Base-by-base conservation (phyloP, 2,888 invertebrate genomes). In the Eucriotettix oculatus region DNA sequence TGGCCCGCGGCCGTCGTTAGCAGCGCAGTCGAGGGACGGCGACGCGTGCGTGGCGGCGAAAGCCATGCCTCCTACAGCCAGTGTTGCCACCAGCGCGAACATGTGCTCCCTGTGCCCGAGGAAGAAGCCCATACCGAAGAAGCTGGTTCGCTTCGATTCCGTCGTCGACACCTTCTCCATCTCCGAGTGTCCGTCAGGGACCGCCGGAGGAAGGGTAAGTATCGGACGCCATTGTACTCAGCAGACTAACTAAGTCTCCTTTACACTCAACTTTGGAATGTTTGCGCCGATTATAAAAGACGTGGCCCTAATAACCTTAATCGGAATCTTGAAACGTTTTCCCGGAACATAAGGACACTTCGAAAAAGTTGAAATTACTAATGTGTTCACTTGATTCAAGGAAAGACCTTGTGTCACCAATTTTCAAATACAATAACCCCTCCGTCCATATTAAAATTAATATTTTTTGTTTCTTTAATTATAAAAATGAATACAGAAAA, bases 151-250 rank as follows among this genome's bases (percentile, higher is more conserved):
- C 59, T 82, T 82, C 69, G 80, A 81, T 70, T 80, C 81, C 10
- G 74, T 78, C 66, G 80, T 82, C 67, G 81, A 81, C 69, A 81
- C 81, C 29, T 81, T 79, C 68, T 81, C 81, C 60, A 77, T 80
- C 66, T 79, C 80, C 54, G 80, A 80, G 66, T 74, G 71, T 67
- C 74, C 72, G 57, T 69, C 70, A 62, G 68, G 70, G 44, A 14
- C 48, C 14, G 70, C 68, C 63, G 71, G 70, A 29, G 59, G 70
- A 64, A 69, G 74, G 75, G 75, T 76, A 74, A 74, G 68, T n/a
- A n/a, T 7, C 29, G n/a, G 54, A 9, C 10, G 12, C 10, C 10
- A 10, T 11, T 14, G 10, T 14, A 14, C 10, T 44, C 44, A 44
- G 14, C 44, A 44, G 44, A 14, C 14, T 10, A 44, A 44, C 44